phyloP scores from a whole-genome alignment of 2,888 invertebrate genomes.

The Pinctada fucata region DNA sequence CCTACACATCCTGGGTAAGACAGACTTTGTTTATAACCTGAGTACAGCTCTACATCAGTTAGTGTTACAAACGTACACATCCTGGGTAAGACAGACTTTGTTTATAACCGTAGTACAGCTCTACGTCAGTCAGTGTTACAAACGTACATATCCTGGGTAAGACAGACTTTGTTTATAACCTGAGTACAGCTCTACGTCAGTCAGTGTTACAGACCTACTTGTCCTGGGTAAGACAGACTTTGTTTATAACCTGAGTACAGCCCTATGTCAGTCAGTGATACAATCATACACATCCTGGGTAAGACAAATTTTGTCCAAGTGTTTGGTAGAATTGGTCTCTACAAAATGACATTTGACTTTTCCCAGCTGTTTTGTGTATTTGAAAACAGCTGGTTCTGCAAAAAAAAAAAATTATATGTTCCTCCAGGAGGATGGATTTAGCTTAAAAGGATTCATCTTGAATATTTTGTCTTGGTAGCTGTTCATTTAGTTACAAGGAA shows the following conservation, averaged over 20 bases:
- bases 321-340: too few relatives aligned
- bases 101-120: slow-evolving; percentile 75
- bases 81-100: slow-evolving; percentile 56
- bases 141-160: slow-evolving; percentile 59
- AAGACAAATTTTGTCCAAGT: slow-evolving; percentile 70
- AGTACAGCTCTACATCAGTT: slow-evolving; percentile 75
- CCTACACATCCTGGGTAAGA: slow-evolving; percentile 60
- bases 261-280: slow-evolving; percentile 72
- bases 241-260: slow-evolving; percentile 75
- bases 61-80: slow-evolving; percentile 60
- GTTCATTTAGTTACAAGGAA: too few relatives aligned
- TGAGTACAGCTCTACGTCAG: slow-evolving; percentile 74
- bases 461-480: too few relatives aligned
- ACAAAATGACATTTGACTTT: too few relatives aligned
- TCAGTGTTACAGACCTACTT: slow-evolving; percentile 65
- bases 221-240: slow-evolving; percentile 58
- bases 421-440: too few relatives aligned
- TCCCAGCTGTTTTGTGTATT: too few relatives aligned
- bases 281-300: slow-evolving; percentile 63
- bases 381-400: too few relatives aligned
- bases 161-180: slow-evolving; percentile 66
- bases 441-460: too few relatives aligned
- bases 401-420: too few relatives aligned
- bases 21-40: slow-evolving; percentile 68
- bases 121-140: slow-evolving; percentile 73